Evolutionary conservation across 2,888 invertebrate species (phyloP), one percentile per base, ranked within the genome.

Genomic region (Drosophila siamana): DNA sequence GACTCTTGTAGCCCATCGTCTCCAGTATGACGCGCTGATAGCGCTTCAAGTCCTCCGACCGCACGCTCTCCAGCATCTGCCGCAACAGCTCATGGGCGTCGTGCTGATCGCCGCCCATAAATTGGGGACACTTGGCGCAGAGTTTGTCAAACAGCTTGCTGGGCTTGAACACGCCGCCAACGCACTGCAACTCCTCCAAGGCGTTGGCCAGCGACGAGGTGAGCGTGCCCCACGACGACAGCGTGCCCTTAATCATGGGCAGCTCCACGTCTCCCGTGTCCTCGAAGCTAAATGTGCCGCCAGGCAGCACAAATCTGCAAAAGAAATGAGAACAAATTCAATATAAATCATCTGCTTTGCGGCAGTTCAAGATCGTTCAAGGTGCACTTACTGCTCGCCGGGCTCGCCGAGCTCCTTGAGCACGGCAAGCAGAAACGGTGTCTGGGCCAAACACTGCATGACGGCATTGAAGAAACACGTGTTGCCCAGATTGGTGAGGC

Each of bases 381-480:
- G n/a, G n/a, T n/a, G 1, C 6, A 73, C 90, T 86, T 86, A 92
- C 91, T 94, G 94, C 86, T 96, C 95, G 0, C 96, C 96, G 0
- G 95, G 93, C 69, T 93, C 93, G 0, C 94, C 93, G 84, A 95
- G 94, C 89, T 96, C 96, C 86, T 95, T 94, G 54, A 97, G 93
- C 48, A 96, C 94, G 89, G 94, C 93, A 46, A 95, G 92, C 74
- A 96, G 93, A 91, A 95, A 97, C 0, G 97, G 97, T 3, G 97
- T 97, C 91, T 97, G 97, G 2, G 96, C 96, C 83, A 98, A 93
- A 91, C 97, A 97, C 93, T 99, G 99, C 93, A 99, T 94, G 7
- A 98, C 98, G 24, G 98, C 97, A 93, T 99, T 99, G 91, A 99
- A 98, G 92, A 98, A 99, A 91, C 99, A 99, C 0, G 99, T 99